Percentiles rank a stretch among this genome's conserved stretches.
These are phyloP conservation scores for Tokudaia muenninki DNA, from an alignment of 2,797 vertebrate genomes.

Conservation along the genomic window DNA sequence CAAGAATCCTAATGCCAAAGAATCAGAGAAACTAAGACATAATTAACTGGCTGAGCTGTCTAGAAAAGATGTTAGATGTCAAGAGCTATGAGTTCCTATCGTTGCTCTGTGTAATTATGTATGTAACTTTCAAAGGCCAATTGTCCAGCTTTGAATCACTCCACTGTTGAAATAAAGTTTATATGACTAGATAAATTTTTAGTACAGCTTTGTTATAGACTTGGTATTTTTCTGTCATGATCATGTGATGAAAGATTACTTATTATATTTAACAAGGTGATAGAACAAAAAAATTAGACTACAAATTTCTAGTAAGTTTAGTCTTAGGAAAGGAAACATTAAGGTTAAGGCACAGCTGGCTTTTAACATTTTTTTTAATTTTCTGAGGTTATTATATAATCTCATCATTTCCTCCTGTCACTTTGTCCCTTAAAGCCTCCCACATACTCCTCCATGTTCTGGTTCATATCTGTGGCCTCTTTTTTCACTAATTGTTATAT, in stretches of 20 bases:
- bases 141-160: background rate
- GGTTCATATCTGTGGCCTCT: background rate
- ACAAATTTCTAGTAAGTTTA: slow-evolving; percentile 17
- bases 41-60: background rate
- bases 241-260: background rate
- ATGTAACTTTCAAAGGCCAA: background rate
- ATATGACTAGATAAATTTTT: slow-evolving; percentile 27
- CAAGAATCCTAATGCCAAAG: background rate
- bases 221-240: slow-evolving; percentile 47
- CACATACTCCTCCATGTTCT: background rate
- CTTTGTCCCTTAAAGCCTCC: background rate
- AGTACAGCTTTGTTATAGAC: background rate
- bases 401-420: background rate
- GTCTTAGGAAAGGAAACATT: slow-evolving; percentile 12
- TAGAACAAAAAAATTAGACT: background rate
- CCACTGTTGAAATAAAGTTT: background rate
- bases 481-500: background rate
- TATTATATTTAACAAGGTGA: slow-evolving; percentile 22
- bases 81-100: background rate
- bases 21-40: background rate
- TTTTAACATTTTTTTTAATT: background rate
- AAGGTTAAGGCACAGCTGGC: background rate
- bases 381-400: background rate
- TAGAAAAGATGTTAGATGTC: background rate
- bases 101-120: background rate